Base-by-base conservation (phyloP, 2,113 vertebrate species). In the Protobothrops mucrosquamatus region DNA sequence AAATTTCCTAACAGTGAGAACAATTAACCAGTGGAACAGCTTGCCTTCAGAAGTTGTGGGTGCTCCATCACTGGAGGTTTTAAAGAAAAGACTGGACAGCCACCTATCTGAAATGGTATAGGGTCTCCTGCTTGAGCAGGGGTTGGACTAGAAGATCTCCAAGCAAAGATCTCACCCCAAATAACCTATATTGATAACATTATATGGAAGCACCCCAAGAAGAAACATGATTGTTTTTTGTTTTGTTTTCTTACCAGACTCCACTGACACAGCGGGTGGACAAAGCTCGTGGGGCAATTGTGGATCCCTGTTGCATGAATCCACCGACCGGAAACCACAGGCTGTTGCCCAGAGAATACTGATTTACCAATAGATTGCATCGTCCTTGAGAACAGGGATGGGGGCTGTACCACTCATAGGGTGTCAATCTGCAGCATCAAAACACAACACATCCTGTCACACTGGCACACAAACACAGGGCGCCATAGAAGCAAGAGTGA, bases 271-370 rank as follows among this genome's bases (percentile, higher is more conserved):
- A 99, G 91, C 99, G 98, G 0, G 99, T 99, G 89, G 99, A 99
- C 57, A 99, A 95, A 2, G 99, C 99, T n/a, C 99, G 98, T 24
- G 99, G 99, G 86, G 99, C 99, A 0, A 99, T 99, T 94, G 99
- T 99, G 91, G 99, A 99, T 91, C 99, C 99, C 93, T 99, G 99
- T 97, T 99, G 99, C 99, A 99, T 99, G 97, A 99, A 99, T 10
- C 99, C 99, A 55, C 99, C 99, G 0, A 99, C 99, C 0, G 99
- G 99, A 95, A 99, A 99, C 99, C 99, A 99, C 96, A 99, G 98
- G 94, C 99, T 99, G 98, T 99, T 99, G 91, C 99, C 99, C 0
- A 99, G 98, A 0, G 99, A 99, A 96, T 99, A 99, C 97, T 99
- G 99, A 94, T 99, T 99, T 94, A 99, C 98, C 46, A 99, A 98